phyloP scores from a whole-genome alignment of 2,888 invertebrate species.

The Sinodicranocentrus sp. region DNA sequence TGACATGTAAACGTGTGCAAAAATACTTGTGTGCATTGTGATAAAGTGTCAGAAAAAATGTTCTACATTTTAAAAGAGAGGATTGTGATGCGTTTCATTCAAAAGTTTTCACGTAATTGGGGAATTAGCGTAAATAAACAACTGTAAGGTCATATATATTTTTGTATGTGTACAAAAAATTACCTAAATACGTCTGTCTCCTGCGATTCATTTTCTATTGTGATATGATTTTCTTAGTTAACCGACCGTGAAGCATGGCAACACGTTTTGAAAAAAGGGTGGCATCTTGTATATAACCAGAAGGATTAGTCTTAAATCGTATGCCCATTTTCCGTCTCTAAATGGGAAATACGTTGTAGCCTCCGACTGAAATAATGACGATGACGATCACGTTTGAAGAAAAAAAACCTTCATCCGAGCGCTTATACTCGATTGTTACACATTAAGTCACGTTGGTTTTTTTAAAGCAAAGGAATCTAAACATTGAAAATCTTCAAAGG shows the following conservation, averaged over 20 bases:
- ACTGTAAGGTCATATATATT: neutral
- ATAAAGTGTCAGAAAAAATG: neutral
- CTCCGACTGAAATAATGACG: neutral
- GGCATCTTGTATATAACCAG: too few relatives aligned
- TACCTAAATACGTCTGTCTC: slow-evolving; percentile 2
- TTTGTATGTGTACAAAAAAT: neutral
- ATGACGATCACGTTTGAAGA: too few relatives aligned
- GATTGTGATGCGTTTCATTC: neutral
- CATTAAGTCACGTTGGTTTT: too few relatives aligned
- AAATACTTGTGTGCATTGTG: neutral
- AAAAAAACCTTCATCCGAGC: too few relatives aligned
- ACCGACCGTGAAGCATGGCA: slow-evolving; percentile 37
- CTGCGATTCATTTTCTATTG: slow-evolving; percentile 1
- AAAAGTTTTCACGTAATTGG: neutral
- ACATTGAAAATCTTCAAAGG: too few relatives aligned
- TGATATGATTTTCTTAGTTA: slow-evolving; percentile 27
- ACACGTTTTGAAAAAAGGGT: neutral
- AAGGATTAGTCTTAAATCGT: too few relatives aligned
- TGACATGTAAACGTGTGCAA: neutral
- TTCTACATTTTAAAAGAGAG: neutral
- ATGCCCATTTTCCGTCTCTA: too few relatives aligned
- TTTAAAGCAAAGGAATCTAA: too few relatives aligned
- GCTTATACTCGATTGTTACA: too few relatives aligned
- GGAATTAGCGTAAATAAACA: slow-evolving; percentile 14
- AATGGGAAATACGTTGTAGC: neutral